Base-by-base conservation (phyloP, 2,113 vertebrate genomes). In the Pseudorhombus dupliciocellatus region DNA sequence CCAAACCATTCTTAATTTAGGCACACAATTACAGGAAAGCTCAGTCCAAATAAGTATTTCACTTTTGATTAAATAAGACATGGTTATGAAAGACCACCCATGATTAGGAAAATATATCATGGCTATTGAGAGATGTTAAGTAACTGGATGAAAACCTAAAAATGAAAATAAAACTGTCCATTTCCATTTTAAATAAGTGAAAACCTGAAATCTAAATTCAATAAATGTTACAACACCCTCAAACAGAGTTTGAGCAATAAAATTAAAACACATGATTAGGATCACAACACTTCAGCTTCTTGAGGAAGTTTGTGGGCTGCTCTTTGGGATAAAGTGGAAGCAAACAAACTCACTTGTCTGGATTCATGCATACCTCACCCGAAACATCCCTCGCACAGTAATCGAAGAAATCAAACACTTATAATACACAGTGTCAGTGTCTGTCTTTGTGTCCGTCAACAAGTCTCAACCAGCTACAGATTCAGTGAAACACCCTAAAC, bases 21-120 rank as follows among this genome's bases (percentile, higher is more conserved):
- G 88, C 88, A 92, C 83, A 86, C 77, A 75, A 83, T 80, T 88
- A 90, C 75, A 73, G 62, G 46, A 83, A 85, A 84, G 70, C 75
- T 84, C 73, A 77, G 67, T 84, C 66, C 26, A 84, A 74, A 81
- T 81, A 64, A 28, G 16, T 57, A 44, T 28, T 80, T 77, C 34
- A 66, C 28, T 31, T 61, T 55, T 59, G 62, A 82, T 84, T 75
- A 75, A 81, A 78, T 78, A 79, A 48, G 53, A 64, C 56, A 83
- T 68, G 56, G 55, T 82, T 80, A 73, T 75, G 51, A 84, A 78
- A 83, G 53, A 63, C 50, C 75, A 60, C 40, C 78, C 46, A 76
- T 51, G 44, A 68, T 52, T 71, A 84, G 26, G 44, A 86, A 89
- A 87, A 74, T 69, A 71, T 42, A 76, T 44, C 40, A 81, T 79